Evolutionary conservation across 1,140 invertebrate genomes (phyloP).

Genomic region (Dreissena rostriformis): DNA sequence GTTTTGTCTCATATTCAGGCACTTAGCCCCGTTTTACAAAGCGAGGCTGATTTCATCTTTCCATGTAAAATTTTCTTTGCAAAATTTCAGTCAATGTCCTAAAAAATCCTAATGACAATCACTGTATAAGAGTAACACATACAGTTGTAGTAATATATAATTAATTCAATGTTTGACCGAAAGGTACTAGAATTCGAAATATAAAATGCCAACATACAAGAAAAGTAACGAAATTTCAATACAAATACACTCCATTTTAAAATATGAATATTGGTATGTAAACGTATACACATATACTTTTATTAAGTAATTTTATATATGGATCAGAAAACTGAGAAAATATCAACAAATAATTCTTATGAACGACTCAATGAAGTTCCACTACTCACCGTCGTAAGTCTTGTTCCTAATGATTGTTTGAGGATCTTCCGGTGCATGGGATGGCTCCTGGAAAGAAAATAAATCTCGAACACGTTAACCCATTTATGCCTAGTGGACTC

Average conservation of each 20-base stretch:
- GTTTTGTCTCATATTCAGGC: no score
- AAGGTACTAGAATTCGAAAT: not conserved
- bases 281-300: not conserved
- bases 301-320: no score
- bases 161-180: no score
- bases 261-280: not conserved
- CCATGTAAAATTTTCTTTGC: no score
- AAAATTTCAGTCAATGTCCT: no score
- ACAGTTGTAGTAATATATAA: no score
- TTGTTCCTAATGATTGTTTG: not conserved
- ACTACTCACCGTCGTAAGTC: constrained; percentile 9
- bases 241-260: not conserved
- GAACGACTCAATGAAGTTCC: not conserved
- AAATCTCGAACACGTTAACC: not conserved
- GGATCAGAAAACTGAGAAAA: no score
- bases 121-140: no score
- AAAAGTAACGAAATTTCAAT: not conserved
- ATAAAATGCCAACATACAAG: not conserved
- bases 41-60: no score
- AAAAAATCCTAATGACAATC: no score
- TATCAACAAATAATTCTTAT: not conserved
- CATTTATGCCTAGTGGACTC: no score
- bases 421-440: constrained; percentile 12
- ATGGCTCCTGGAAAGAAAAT: constrained; percentile 12
- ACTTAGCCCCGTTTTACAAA: no score